Conservation (phyloP, 2,797 vertebrate species). For the Muscicapa comitata region DNA sequence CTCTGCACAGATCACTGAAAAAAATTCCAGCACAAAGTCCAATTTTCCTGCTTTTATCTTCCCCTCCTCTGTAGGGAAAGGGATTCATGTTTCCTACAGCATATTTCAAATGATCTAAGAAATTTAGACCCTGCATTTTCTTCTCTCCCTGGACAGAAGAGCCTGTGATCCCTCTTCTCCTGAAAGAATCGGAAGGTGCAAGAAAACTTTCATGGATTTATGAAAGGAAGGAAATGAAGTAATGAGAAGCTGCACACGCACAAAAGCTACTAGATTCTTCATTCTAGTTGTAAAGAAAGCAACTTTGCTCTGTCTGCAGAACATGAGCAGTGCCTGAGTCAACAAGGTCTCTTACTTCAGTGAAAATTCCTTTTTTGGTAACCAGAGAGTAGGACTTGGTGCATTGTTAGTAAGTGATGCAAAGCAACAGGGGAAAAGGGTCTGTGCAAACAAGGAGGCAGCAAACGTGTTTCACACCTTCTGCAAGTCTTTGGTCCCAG, state of each 20-base stretch:
- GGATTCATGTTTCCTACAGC: background rate
- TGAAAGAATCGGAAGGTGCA: background rate
- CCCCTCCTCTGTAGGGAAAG: background rate
- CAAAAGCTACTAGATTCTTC: background rate
- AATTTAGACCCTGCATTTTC: background rate
- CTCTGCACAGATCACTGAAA: background rate
- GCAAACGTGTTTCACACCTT: background rate
- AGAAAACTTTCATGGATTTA: background rate
- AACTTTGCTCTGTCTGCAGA: conserved; percentile 16
- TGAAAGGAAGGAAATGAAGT: conserved; percentile 37
- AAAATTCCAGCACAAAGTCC: background rate
- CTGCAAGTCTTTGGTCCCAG: background rate
- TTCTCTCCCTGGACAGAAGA: background rate
- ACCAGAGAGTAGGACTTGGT: conserved; percentile 31
- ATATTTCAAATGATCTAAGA: background rate
- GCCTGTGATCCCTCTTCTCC: background rate
- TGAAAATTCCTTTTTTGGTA: conserved; percentile 77
- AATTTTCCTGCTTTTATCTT: background rate
- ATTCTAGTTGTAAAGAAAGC: background rate
- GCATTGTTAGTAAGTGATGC: conserved; percentile 54
- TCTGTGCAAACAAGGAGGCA: background rate
- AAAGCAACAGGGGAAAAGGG: background rate
- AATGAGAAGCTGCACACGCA: background rate
- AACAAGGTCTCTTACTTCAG: conserved; percentile 15
- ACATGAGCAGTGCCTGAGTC: conserved; percentile 52